A percentile compares a stretch with the other conserved stretches of the same genome.
Evolutionary conservation across 2,888 invertebrate species (phyloP).

Genomic region (Melolontha melolontha): DNA sequence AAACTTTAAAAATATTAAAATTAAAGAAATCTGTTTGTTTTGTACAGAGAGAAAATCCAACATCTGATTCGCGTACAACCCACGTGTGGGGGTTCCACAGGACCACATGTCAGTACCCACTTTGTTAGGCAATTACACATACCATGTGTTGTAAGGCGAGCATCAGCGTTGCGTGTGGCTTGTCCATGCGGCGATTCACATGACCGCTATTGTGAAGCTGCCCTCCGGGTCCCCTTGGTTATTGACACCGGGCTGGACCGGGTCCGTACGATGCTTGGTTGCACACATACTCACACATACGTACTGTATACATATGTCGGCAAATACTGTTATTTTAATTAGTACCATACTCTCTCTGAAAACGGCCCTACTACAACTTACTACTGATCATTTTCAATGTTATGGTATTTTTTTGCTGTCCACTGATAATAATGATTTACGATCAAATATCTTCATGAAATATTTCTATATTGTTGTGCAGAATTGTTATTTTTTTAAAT

Average conservation of each 20-base stretch:
- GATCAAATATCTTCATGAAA: too few species aligned
- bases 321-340: slow-evolving; percentile 56
- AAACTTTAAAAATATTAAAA: too few species aligned
- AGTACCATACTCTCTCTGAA: slow-evolving; percentile 45
- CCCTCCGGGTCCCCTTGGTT: slow-evolving; percentile 52
- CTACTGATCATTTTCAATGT: too few species aligned
- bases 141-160: slow-evolving; percentile 18
- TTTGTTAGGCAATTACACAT: slow-evolving; percentile 29
- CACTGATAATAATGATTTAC: too few species aligned
- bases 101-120: slow-evolving; percentile 5
- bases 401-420: too few species aligned
- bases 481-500: too few species aligned
- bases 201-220: slow-evolving; percentile 52
- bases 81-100: slow-evolving; percentile 4
- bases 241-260: slow-evolving; percentile 53
- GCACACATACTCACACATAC: slow-evolving; percentile 49
- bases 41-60: too few species aligned
- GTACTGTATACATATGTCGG: slow-evolving; percentile 23
- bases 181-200: slow-evolving; percentile 50
- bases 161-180: slow-evolving; percentile 40
- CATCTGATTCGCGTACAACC: not conserved
- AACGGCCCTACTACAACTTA: slow-evolving; percentile 8
- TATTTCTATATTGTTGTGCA: too few species aligned
- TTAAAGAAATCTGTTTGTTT: too few species aligned
- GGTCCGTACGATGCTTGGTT: slow-evolving; percentile 48